Percentiles rank a stretch among this genome's conserved stretches.
These are phyloP conservation scores for Micrasema longulum DNA, from an alignment of 1,140 invertebrate species.

Conservation along the genomic window DNA sequence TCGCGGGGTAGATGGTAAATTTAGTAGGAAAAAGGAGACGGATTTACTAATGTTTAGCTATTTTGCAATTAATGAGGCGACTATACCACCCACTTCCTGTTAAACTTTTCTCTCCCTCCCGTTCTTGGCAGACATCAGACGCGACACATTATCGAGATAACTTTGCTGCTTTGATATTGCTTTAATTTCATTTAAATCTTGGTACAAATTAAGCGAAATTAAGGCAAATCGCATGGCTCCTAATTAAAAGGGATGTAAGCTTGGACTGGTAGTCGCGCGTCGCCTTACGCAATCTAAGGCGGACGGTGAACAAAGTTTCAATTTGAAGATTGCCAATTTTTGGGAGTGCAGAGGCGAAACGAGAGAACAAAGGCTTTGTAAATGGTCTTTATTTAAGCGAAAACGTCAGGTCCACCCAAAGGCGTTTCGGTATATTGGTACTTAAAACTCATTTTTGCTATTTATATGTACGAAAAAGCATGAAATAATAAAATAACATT, in stretches of 20 bases:
- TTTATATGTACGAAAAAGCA: too few relatives aligned
- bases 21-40: conserved; percentile 24
- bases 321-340: conserved; percentile 39
- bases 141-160: conserved; percentile 54
- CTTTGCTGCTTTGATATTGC: conserved; percentile 50
- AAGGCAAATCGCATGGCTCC: conserved; percentile 49
- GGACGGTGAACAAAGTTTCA: conserved; percentile 27
- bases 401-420: conserved; percentile 15
- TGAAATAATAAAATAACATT: too few relatives aligned
- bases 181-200: conserved; percentile 54
- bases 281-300: conserved; percentile 28
- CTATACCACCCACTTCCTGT: conserved; percentile 13
- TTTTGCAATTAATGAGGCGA: conserved; percentile 43
- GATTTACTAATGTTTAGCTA: conserved; percentile 43
- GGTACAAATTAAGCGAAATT: conserved; percentile 54
- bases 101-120: background rate
- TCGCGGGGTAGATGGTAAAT: conserved; percentile 1
- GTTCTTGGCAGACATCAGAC: conserved; percentile 37
- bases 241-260: conserved; percentile 44
- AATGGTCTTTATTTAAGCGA: conserved; percentile 12
- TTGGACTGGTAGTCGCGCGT: conserved; percentile 32
- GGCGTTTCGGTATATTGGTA: too few relatives aligned
- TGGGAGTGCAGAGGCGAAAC: conserved; percentile 27
- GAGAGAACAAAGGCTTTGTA: conserved; percentile 28
- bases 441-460: too few relatives aligned